Evolutionary conservation across 2,888 invertebrate species (phyloP).

Genomic region (Aspidiotus rigidus): DNA sequence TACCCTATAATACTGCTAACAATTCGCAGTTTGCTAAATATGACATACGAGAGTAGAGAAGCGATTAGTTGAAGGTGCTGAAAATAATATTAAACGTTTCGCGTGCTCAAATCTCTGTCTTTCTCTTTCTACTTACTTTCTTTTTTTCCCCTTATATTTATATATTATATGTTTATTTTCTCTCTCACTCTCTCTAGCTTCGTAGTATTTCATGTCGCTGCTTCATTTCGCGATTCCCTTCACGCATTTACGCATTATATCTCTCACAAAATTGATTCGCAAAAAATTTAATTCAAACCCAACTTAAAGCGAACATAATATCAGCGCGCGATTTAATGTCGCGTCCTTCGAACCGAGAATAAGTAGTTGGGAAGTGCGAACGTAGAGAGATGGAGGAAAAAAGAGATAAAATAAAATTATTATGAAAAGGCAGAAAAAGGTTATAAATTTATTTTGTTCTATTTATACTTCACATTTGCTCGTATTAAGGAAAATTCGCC

Average conservation of each 20-base stretch:
- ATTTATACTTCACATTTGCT: slow-evolving; percentile 22
- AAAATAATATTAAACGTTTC: not conserved
- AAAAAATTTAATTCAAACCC: slow-evolving; percentile 26
- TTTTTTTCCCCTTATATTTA: no score
- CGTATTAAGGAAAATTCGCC: slow-evolving; percentile 27
- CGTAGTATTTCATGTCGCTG: not conserved
- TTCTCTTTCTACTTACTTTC: no score
- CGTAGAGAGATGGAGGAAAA: not conserved
- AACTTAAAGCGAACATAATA: slow-evolving; percentile 26
- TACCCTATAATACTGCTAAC: no score
- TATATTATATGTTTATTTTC: no score
- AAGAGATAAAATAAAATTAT: not conserved
- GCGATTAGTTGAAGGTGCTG: not conserved
- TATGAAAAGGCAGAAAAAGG: slow-evolving; percentile 16
- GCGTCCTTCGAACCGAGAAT: slow-evolving; percentile 3
- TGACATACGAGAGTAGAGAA: no score
- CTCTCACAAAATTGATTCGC: slow-evolving; percentile 23
- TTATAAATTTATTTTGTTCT: slow-evolving; percentile 26
- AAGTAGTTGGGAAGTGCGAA: not conserved
- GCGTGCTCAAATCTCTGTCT: not conserved
- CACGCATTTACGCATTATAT: slow-evolving; percentile 19
- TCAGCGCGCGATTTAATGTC: slow-evolving; percentile 9
- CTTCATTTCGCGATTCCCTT: not conserved
- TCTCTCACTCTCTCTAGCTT: no score
- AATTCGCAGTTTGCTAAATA: no score